Evolutionary conservation across 2,797 vertebrate genomes (phyloP).

Genomic region (Brachyrhaphis roseni): DNA sequence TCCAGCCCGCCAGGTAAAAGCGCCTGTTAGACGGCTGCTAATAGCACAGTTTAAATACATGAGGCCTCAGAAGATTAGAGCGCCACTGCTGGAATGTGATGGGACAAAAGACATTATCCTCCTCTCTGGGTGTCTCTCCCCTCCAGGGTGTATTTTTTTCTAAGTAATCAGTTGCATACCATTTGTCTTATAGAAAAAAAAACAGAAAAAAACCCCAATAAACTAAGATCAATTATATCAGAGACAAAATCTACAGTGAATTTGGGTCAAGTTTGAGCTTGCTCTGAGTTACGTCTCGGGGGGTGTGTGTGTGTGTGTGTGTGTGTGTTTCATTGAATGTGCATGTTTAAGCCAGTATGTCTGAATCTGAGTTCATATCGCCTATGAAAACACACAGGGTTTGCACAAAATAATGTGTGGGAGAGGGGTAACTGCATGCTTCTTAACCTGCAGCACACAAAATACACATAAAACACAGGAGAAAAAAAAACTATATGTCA

Average conservation of each 20-base stretch:
- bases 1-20: constrained; percentile 58
- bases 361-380: constrained; percentile 41
- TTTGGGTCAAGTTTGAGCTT: constrained; percentile 55
- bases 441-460: constrained; percentile 27
- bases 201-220: constrained; percentile 77
- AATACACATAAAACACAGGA: constrained; percentile 24
- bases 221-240: constrained; percentile 78
- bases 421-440: constrained; percentile 40
- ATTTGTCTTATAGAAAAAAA: constrained; percentile 65
- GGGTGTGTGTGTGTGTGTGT: constrained; percentile 7
- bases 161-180: constrained; percentile 80
- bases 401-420: constrained; percentile 56
- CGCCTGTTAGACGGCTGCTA: constrained; percentile 57
- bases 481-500: constrained; percentile 40
- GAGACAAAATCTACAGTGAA: constrained; percentile 76
- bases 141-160: constrained; percentile 73
- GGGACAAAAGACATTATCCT: constrained; percentile 67
- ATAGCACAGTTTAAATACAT: constrained; percentile 71
- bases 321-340: constrained; percentile 15
- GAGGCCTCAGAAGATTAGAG: constrained; percentile 69
- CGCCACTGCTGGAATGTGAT: constrained; percentile 69
- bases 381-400: constrained; percentile 58
- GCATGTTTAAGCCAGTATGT: constrained; percentile 41
- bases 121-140: constrained; percentile 47
- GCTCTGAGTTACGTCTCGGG: constrained; percentile 27